phyloP scores from a whole-genome alignment of 1,140 invertebrate species.

The Telenomus remus region DNA sequence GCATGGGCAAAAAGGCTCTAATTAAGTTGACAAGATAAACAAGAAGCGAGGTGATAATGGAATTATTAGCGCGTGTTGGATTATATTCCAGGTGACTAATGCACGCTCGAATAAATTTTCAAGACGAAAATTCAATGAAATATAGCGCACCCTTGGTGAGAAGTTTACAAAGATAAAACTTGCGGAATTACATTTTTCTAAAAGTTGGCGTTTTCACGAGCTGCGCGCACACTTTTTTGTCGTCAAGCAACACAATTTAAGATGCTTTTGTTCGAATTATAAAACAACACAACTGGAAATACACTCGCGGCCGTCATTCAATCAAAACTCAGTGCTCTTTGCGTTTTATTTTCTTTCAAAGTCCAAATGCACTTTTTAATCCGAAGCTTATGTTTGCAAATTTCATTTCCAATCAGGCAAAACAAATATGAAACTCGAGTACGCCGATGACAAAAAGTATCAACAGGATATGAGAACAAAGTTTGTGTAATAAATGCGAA shows the following conservation, averaged over 20 bases:
- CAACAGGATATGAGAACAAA: too few species aligned
- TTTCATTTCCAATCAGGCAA: not conserved
- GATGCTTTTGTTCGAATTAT: slow-evolving; percentile 26
- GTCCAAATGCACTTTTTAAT: not conserved
- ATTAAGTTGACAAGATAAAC: slow-evolving; percentile 8
- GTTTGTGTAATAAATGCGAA: too few species aligned
- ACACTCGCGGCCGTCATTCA: not conserved
- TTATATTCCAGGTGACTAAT: slow-evolving; percentile 28
- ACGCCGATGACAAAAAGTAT: too few species aligned
- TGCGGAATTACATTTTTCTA: slow-evolving; percentile 43
- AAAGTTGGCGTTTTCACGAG: slow-evolving; percentile 32
- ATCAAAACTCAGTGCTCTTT: not conserved
- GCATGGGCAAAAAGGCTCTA: too few species aligned
- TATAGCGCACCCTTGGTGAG: slow-evolving; percentile 24
- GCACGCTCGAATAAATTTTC: slow-evolving; percentile 30
- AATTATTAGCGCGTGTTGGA: slow-evolving; percentile 23
- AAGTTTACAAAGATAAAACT: slow-evolving; percentile 36
- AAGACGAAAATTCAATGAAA: slow-evolving; percentile 28
- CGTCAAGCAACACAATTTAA: slow-evolving; percentile 15
- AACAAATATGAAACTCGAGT: too few species aligned
- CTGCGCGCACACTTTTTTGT: slow-evolving; percentile 19
- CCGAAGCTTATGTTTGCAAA: not conserved
- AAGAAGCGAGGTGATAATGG: slow-evolving; percentile 17
- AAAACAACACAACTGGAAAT: not conserved
- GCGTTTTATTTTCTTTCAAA: not conserved